Percentiles rank a stretch among this genome's conserved stretches.
These are phyloP conservation scores for Megalops cyprinoides DNA, from an alignment of 2,797 vertebrate species.

Conservation along the genomic window DNA sequence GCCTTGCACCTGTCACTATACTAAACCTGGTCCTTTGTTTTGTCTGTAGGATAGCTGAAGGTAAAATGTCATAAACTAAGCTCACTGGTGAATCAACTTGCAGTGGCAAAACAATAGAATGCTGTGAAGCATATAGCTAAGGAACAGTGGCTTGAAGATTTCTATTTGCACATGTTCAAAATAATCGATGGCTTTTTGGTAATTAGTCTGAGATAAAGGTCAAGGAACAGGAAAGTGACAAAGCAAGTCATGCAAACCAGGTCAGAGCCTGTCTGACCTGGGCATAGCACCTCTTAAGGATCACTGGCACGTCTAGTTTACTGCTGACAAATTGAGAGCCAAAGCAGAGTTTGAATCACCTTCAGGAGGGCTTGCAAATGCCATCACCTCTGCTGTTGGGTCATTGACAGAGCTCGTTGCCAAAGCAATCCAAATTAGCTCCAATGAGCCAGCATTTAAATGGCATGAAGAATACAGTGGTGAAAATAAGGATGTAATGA, in stretches of 20 bases:
- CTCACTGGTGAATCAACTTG: too few species aligned
- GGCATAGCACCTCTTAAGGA: background rate
- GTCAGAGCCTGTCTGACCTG: background rate
- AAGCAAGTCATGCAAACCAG: background rate
- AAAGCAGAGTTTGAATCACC: background rate
- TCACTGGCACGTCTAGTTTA: background rate
- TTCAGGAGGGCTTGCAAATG: background rate
- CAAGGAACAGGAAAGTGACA: background rate
- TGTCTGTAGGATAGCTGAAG: too few species aligned
- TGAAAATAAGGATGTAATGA: constrained; percentile 13
- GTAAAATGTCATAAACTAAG: too few species aligned
- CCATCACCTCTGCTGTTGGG: background rate
- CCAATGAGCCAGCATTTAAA: constrained; percentile 21
- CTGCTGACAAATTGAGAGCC: background rate
- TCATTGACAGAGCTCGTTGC: background rate
- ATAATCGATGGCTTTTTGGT: background rate
- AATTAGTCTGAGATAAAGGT: background rate
- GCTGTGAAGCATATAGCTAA: too few species aligned
- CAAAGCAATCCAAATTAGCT: constrained; percentile 28
- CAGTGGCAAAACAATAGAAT: too few species aligned
- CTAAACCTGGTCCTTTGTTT: too few species aligned
- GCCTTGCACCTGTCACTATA: too few species aligned
- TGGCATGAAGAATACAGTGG: constrained; percentile 8
- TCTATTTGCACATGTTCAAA: too few species aligned
- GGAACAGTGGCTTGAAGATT: too few species aligned